phyloP scores from a whole-genome alignment of 92 coral and sea anemone species.

The Diadumene lineata region DNA sequence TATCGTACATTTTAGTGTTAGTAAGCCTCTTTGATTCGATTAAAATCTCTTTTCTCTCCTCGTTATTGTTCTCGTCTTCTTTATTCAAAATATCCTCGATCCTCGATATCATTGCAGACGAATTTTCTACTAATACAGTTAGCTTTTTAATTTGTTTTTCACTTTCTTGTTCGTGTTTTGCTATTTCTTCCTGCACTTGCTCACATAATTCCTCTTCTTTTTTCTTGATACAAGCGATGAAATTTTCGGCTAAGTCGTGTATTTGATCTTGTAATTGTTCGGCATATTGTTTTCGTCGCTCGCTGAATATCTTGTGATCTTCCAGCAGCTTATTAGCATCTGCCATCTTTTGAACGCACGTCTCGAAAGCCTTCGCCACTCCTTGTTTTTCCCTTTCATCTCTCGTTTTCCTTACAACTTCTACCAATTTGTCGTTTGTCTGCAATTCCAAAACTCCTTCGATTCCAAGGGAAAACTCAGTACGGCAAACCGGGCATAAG shows the following conservation, averaged over 20 bases:
- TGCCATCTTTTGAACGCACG: constrained; percentile 55
- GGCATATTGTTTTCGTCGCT: constrained; percentile 52
- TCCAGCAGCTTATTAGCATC: constrained; percentile 61
- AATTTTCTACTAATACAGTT: constrained; percentile 17
- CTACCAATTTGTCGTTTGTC: constrained; percentile 43
- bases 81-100: constrained; percentile 39
- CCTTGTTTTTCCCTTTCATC: constrained; percentile 51
- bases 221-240: constrained; percentile 49
- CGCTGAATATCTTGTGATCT: constrained; percentile 51
- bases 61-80: constrained; percentile 18
- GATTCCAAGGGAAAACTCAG: constrained; percentile 39
- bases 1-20: constrained; percentile 55
- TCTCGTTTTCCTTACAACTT: constrained; percentile 22
- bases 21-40: constrained; percentile 46
- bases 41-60: constrained; percentile 39
- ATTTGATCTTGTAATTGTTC: constrained; percentile 55
- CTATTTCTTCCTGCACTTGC: constrained; percentile 53
- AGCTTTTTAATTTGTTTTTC: constrained; percentile 5
- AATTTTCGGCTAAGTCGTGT: constrained; percentile 57
- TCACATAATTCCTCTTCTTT: constrained; percentile 50
- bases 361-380: constrained; percentile 57
- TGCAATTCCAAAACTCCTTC: constrained; percentile 27
- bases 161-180: constrained; percentile 44
- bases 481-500: constrained; percentile 67
- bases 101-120: constrained; percentile 28